Percentiles rank a stretch among this genome's conserved stretches.
phyloP scores from a whole-genome alignment of 2,888 invertebrate genomes.

The Masnerella sp. region DNA sequence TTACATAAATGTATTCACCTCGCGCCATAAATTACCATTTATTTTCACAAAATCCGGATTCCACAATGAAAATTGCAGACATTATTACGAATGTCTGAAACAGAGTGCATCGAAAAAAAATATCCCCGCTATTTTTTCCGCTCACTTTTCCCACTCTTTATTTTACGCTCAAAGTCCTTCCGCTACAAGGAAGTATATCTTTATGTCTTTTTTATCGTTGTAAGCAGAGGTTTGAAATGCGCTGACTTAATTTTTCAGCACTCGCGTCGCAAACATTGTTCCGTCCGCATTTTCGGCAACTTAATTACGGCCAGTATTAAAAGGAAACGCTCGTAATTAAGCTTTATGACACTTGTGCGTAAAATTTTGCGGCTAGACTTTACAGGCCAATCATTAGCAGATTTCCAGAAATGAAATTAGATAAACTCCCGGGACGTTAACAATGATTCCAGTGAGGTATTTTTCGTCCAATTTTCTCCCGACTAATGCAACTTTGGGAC shows the following conservation, averaged over 20 bases:
- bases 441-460: slow-evolving; percentile 2
- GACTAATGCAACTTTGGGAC: not conserved
- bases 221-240: slow-evolving; percentile 7
- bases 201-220: slow-evolving; percentile 8
- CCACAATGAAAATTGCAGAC: too few relatives aligned
- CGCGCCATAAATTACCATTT: too few relatives aligned
- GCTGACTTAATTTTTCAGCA: slow-evolving; percentile 6
- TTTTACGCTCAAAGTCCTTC: too few relatives aligned
- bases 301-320: slow-evolving; percentile 6
- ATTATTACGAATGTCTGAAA: too few relatives aligned
- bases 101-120: too few relatives aligned
- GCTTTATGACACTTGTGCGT: slow-evolving; percentile 1
- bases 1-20: too few relatives aligned
- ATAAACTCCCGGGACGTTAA: slow-evolving; percentile 23
- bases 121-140: too few relatives aligned
- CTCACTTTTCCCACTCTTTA: too few relatives aligned
- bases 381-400: slow-evolving; percentile 19
- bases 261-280: slow-evolving; percentile 6
- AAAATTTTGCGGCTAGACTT: slow-evolving; percentile 1
- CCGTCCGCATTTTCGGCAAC: slow-evolving; percentile 1
- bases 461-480: slow-evolving; percentile 5
- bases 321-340: slow-evolving; percentile 16
- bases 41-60: too few relatives aligned
- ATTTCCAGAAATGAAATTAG: slow-evolving; percentile 28
- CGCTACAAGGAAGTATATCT: slow-evolving; percentile 3